These are phyloP conservation scores for Burhinus bistriatus DNA, from an alignment of 2,113 vertebrate species.

Conservation along the genomic window DNA sequence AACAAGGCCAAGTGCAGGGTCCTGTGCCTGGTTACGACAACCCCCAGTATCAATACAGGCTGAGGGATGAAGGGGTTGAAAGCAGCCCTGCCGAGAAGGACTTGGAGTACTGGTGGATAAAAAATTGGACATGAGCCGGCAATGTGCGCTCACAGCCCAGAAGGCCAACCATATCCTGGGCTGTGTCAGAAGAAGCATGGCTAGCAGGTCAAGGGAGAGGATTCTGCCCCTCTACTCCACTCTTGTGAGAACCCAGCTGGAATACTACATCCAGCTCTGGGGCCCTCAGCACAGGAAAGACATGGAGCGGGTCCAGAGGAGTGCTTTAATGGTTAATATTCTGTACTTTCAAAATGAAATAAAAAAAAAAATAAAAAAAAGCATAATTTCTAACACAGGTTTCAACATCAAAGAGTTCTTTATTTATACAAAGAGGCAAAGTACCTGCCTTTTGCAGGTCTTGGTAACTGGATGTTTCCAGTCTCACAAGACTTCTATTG, in stretches of 20 bases:
- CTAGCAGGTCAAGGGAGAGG: not conserved
- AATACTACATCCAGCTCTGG: not conserved
- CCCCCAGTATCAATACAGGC: not conserved
- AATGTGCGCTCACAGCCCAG: not conserved
- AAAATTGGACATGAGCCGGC: not conserved
- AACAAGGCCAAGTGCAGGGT: not conserved
- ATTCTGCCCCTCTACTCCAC: not conserved
- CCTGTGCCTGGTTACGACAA: not conserved
- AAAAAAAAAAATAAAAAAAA: not conserved
- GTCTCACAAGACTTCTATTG: not conserved
- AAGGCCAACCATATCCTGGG: not conserved
- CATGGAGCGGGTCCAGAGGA: not conserved
- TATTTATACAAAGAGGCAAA: not conserved
- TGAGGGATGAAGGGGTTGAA: not conserved
- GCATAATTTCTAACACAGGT: not conserved
- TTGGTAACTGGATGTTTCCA: not conserved
- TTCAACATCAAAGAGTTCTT: not conserved
- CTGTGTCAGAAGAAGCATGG: not conserved
- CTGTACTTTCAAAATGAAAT: not conserved
- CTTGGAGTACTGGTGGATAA: not conserved
- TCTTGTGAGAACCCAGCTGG: not conserved
- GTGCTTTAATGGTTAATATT: not conserved
- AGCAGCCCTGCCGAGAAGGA: not conserved
- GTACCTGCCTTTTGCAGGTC: not conserved
- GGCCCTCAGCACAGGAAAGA: not conserved